Percentiles rank a stretch among this genome's conserved stretches.
Conservation (phyloP, 2,888 invertebrate genomes). For the Latheticus oryzae region DNA sequence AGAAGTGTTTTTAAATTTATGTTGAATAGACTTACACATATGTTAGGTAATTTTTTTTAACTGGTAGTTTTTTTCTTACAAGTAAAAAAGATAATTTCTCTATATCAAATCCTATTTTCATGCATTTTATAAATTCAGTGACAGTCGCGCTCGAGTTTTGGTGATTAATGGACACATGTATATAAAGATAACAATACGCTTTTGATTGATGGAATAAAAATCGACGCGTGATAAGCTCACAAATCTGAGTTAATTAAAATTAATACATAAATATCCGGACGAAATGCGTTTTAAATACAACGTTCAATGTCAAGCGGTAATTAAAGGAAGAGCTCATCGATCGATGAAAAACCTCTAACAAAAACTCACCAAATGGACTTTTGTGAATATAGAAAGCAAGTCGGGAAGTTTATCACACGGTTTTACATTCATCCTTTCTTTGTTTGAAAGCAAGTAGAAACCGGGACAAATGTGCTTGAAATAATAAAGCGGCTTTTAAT, state of each 20-base stretch:
- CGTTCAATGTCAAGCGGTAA: constrained; percentile 15
- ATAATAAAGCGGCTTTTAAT: constrained; percentile 46
- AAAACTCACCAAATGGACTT: constrained; percentile 8
- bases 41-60: too few species aligned
- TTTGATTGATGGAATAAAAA: constrained; percentile 38
- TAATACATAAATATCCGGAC: constrained; percentile 8
- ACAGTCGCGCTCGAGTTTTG: constrained; percentile 19
- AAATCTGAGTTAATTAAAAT: constrained; percentile 31
- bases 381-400: constrained; percentile 36
- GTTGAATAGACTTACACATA: too few species aligned
- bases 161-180: constrained; percentile 37
- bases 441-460: constrained; percentile 45
- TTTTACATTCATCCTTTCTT: constrained; percentile 44
- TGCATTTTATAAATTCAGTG: constrained; percentile 22
- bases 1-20: too few species aligned
- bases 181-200: constrained; percentile 20
- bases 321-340: constrained; percentile 29
- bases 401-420: constrained; percentile 43
- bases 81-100: constrained; percentile 13
- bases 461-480: constrained; percentile 47
- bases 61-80: constrained; percentile 9
- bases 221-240: constrained; percentile 14
- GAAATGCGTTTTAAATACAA: constrained; percentile 10
- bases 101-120: constrained; percentile 22
- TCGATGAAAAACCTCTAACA: constrained; percentile 7